Base-by-base conservation (phyloP, 2,888 invertebrate genomes). In the Drosophila atroscutellata region DNA sequence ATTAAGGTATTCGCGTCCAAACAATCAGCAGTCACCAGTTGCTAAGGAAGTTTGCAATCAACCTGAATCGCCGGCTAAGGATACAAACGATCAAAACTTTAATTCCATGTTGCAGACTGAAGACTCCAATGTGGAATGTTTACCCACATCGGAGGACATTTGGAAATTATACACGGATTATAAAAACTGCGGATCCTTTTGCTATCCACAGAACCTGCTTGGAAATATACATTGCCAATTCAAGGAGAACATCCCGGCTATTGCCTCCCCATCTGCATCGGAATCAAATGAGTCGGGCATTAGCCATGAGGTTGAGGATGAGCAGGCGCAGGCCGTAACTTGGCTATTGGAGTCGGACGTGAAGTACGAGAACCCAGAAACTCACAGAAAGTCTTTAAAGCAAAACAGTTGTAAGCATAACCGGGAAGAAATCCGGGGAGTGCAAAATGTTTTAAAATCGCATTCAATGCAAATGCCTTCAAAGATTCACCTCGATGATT, bases 361-460 rank as follows among this genome's bases (percentile, higher is more conserved):
- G 24, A 8, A 15, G 8, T 1, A 3, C 8, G 15, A 45, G 8
- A 24, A 45, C 24, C 24, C 24, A 45, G 24, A 1, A 45, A 15
- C 45, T 45, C 8, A 8, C 3, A 24, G 2, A 45, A 15, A 4
- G 45, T 26, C 15, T 24, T 45, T 15, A 15, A 15, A 15, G 8
- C 2, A 15, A 45, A 15, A 0, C 30, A 45, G 11, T 20, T 11
- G 0, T 11, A 11, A 2, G 2, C 20, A 5, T 11, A 5, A 11
- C 11, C 2, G 0, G 20, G 20, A 20, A 20, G 5, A 20, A 20
- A 2, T 0, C 0, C 6, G 20, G 5, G 20, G 6, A 42, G 1
- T 2, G 11, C 0, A 0, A 11, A 8, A 2, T 1, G 15, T 15
- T 15, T 24, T 45, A 2, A 8, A 45, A 8, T 8, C 15, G 24